Conservation (phyloP, 2,113 vertebrate species). For the Ascaphus truei region DNA sequence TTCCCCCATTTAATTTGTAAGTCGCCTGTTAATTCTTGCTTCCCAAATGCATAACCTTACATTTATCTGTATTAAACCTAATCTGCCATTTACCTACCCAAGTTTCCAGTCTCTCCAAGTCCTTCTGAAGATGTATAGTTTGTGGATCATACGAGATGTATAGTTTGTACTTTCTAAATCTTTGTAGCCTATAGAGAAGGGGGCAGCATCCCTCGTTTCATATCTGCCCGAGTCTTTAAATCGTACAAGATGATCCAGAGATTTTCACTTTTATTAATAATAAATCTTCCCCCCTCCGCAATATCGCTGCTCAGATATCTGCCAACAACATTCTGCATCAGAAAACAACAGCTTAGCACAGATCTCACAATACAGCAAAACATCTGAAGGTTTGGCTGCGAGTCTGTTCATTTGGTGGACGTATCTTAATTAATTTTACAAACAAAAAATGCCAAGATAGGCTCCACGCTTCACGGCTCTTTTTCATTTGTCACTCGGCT, state of each 20-base stretch:
- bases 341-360: background rate
- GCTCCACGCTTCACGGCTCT: background rate
- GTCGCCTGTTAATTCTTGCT: no score
- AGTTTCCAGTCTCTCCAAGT: no score
- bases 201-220: no score
- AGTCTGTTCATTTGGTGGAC: background rate
- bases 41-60: no score
- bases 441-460: constrained; percentile 18
- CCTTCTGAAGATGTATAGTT: no score
- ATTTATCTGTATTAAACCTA: no score
- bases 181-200: no score
- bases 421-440: constrained; percentile 19
- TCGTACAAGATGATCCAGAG: background rate
- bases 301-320: background rate
- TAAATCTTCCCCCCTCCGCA: background rate
- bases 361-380: background rate
- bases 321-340: background rate
- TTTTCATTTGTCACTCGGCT: constrained; percentile 8
- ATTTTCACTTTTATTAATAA: constrained; percentile 9
- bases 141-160: no score
- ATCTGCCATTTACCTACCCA: no score
- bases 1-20: no score
- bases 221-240: background rate
- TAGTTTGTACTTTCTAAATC: no score
- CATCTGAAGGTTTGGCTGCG: background rate